Percentiles rank a stretch among this genome's conserved stretches.
Conservation (phyloP, 2,113 vertebrate genomes). For the Pseudois nayaur region DNA sequence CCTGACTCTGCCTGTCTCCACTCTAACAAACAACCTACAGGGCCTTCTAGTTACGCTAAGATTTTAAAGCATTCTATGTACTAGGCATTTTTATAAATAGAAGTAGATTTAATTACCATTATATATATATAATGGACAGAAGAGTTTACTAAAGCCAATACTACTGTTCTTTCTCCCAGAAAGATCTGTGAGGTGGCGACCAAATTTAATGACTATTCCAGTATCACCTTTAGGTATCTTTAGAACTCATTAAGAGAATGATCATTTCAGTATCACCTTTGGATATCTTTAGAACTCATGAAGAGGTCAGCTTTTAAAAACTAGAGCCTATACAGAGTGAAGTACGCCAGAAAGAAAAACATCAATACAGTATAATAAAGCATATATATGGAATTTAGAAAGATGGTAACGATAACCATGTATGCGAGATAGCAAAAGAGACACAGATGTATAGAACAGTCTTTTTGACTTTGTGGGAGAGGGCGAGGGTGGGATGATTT, state of each 20-base stretch:
- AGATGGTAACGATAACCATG: too few species aligned
- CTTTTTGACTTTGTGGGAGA: too few species aligned
- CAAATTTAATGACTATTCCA: not conserved
- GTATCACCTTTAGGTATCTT: not conserved
- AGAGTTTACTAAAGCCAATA: slow-evolving; percentile 8
- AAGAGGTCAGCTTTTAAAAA: not conserved
- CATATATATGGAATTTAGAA: too few species aligned
- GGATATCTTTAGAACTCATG: not conserved
- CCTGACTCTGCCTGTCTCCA: not conserved
- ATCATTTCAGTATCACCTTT: not conserved
- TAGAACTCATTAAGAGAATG: not conserved
- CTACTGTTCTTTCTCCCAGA: not conserved
- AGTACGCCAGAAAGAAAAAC: too few species aligned
- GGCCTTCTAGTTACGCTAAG: not conserved
- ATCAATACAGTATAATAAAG: too few species aligned
- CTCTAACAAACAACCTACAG: not conserved
- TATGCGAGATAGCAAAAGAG: too few species aligned
- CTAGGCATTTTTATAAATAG: not conserved
- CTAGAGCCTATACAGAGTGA: too few species aligned
- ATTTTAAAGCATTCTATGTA: not conserved
- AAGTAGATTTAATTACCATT: slow-evolving; percentile 12
- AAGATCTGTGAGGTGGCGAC: not conserved
- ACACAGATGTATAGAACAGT: too few species aligned
- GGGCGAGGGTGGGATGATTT: too few species aligned
- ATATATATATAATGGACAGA: not conserved